Base-by-base conservation (phyloP, 2,113 vertebrate genomes). In the Ammodytes marinus region DNA sequence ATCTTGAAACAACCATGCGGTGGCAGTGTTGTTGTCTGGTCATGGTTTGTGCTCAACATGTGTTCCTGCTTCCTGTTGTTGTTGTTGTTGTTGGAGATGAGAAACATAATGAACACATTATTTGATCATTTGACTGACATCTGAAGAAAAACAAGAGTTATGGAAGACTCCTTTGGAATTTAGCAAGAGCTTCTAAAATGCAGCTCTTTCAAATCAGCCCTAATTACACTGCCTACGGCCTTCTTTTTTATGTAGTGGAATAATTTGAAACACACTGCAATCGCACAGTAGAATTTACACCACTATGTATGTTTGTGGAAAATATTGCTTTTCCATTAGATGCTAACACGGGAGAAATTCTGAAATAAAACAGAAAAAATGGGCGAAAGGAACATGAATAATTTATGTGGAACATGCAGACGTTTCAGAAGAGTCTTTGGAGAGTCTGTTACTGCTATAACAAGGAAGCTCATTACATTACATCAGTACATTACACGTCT, bases 1-100 rank as follows among this genome's bases (percentile, higher is more conserved):
- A 5, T 42, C 45, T 46, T 6, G 1, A 13, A 2, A 17, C 2
- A 6, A 37, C 87, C 75, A 76, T 4, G 6, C 2, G 39, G 53
- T 42, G 78, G 77, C 77, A 45, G 43, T 76, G 80, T 77, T 81
- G 65, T 11, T 7, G 27, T 42, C 61, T 13, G 5, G 40, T 64
- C 64, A 39, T 49, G 13, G 3, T 35, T 52, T 63, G 5, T 50
- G 14, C 3, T n/a, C 35, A 49, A 54, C 69, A 46, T 72, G 40
- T 80, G 69, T 50, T 58, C 54, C 27, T 76, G 43, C 27, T 58
- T 49, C 43, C 17, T 8, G 9, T 67, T 35, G 13, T 53, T 42
- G 61, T 66, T 47, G 52, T 49, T 74, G 42, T 50, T 40, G 37
- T 61, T 42, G 66, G 15, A 52, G 45, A 74, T 52, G 43, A n/a